Conservation (phyloP, 1,140 invertebrate genomes). For the Vanessa atalanta region DNA sequence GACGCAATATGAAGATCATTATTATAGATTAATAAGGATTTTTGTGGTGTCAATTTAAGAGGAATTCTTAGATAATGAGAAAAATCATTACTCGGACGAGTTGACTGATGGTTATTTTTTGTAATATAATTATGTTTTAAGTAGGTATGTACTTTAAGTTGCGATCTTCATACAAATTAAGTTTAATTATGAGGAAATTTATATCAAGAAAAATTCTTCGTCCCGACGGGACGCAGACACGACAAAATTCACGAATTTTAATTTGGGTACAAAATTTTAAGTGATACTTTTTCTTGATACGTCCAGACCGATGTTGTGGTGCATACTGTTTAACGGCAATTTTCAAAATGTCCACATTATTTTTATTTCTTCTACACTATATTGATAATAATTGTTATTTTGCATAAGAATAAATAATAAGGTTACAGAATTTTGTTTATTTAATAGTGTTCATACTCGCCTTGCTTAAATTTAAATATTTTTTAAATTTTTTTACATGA, state of each 20-base stretch:
- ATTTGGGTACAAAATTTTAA: slow-evolving; percentile 70
- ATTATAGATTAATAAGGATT: slow-evolving; percentile 63
- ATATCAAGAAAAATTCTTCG: slow-evolving; percentile 45
- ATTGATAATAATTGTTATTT: no score
- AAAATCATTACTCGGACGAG: slow-evolving; percentile 30
- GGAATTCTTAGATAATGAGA: slow-evolving; percentile 42
- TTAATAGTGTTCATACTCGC: no score
- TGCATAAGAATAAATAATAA: no score
- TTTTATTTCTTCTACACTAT: no score
- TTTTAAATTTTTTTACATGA: no score
- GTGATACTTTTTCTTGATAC: slow-evolving; percentile 66
- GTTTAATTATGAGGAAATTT: slow-evolving; percentile 53
- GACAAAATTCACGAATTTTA: slow-evolving; percentile 76
- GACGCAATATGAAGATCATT: slow-evolving; percentile 56
- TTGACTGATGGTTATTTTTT: slow-evolving; percentile 34
- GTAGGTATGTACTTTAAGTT: slow-evolving; percentile 37
- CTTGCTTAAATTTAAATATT: no score
- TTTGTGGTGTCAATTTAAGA: slow-evolving; percentile 30
- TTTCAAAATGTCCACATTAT: slow-evolving; percentile 17
- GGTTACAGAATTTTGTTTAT: no score
- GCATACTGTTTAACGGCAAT: slow-evolving; percentile 5
- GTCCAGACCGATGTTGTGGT: slow-evolving; percentile 40
- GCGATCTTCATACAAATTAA: slow-evolving; percentile 53
- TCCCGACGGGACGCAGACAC: slow-evolving; percentile 43
- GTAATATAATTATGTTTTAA: slow-evolving; percentile 41